These are phyloP conservation scores for Empis stercorea DNA, from an alignment of 2,888 invertebrate genomes.

Conservation along the genomic window DNA sequence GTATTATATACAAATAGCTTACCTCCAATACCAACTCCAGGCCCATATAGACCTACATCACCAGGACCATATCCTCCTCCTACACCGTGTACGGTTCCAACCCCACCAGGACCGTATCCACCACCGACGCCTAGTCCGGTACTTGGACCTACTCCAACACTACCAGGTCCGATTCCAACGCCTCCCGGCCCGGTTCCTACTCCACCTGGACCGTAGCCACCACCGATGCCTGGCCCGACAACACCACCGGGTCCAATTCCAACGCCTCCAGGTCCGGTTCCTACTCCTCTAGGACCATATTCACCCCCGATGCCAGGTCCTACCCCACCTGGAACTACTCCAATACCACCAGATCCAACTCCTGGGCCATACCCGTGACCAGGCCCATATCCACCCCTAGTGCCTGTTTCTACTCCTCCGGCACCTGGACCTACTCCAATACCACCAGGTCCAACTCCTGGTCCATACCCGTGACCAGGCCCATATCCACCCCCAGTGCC, in stretches of 20 bases:
- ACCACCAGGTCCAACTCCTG: slow-evolving; percentile 5
- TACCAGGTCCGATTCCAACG: slow-evolving; percentile 5
- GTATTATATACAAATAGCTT: no score
- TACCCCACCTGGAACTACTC: slow-evolving; percentile 2
- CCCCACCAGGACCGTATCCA: slow-evolving; percentile 2
- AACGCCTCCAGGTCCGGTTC: slow-evolving; percentile 13
- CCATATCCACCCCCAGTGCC: slow-evolving; percentile 4
- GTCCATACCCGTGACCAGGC: neutral
- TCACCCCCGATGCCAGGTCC: neutral
- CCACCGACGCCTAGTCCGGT: slow-evolving; percentile 2
- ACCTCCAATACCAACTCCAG: no score
- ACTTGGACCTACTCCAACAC: slow-evolving; percentile 3
- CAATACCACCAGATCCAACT: slow-evolving; percentile 9
- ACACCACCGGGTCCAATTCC: slow-evolving; percentile 9
- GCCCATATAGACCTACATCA: neutral
- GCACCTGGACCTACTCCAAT: slow-evolving; percentile 13
- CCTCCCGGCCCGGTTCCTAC: slow-evolving; percentile 6
- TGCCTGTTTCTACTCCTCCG: slow-evolving; percentile 5
- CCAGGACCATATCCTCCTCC: slow-evolving; percentile 2
- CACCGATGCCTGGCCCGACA: no score
- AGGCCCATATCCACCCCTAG: neutral
- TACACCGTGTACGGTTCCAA: no score
- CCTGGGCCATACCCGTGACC: slow-evolving; percentile 5
- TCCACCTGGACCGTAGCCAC: neutral
- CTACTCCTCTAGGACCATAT: slow-evolving; percentile 2